Evolutionary conservation across 1,140 invertebrate genomes (phyloP), one percentile per base, ranked within the genome.

Genomic region (Galleria mellonella): DNA sequence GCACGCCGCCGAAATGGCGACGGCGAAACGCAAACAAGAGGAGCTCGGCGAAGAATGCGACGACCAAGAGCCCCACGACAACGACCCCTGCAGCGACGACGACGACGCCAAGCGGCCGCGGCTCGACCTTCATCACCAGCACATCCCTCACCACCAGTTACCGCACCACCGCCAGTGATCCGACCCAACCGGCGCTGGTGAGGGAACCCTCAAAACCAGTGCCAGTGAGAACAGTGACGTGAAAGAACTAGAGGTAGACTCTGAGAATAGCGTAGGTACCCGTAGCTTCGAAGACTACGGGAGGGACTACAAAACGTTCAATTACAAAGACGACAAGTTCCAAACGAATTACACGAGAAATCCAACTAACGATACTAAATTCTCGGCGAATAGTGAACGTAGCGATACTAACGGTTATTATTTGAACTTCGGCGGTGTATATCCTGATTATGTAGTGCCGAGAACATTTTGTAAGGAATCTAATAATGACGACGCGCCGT

Each of bases 1-100:
- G 82, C 97, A 99, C 89, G 97, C 98, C 0, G 98, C 97, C 1
- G 98, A 99, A 89, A 98, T 98, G 96, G 97, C 97, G 38, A 97
- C 96, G 14, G 97, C 97, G 4, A 99, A 99, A 84, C 91, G 96
- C 73, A 96, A 97, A 81, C 97, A 98, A 75, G 97, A 98, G 83
- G 95, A 97, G 62, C 92, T 96, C 11, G 94, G 95, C 62, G 93
- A 93, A 38, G 91, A 87, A 51, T 87, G 86, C 32, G 86, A 87
- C 45, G 86, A 86, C 17, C 81, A 82, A 36, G 73, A 82, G 43
- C 60, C 64, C 11, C 70, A 83, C 44, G 82, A 85, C 36, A 65
- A 72, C 33, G 83, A 87, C 42, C 47, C 51, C n/a, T 84, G 81
- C 57, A 86, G 83, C 48, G 86, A 87, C 47, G 83, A 84, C 15